Percentiles rank a stretch among this genome's conserved stretches.
phyloP scores from a whole-genome alignment of 1,140 invertebrate genomes.

The Dermatophagoides farinae region DNA sequence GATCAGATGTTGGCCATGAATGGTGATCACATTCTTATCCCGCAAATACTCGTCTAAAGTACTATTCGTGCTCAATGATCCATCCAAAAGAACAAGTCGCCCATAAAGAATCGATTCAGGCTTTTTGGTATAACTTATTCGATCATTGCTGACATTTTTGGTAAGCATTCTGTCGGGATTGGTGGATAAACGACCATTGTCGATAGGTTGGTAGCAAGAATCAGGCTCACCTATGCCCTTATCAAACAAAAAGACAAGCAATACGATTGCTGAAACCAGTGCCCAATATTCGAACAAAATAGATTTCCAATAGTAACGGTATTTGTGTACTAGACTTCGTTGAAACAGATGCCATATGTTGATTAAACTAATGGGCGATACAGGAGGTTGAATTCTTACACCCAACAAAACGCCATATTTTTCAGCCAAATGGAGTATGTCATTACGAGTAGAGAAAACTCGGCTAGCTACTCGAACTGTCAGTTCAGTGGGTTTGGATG shows the following conservation, averaged over 20 bases:
- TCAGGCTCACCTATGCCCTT: background rate
- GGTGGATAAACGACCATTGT: background rate
- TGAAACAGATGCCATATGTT: background rate
- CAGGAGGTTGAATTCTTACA: background rate
- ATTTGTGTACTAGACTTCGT: background rate
- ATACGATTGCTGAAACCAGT: background rate
- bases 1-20: constrained; percentile 2
- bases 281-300: background rate
- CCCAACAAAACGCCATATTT: background rate
- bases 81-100: background rate
- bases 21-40: background rate
- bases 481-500: background rate
- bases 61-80: background rate
- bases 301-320: background rate
- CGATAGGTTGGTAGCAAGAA: background rate
- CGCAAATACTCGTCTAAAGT: background rate
- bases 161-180: background rate
- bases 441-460: background rate
- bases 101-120: too few relatives aligned
- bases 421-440: background rate
- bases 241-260: background rate
- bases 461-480: background rate
- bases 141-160: background rate
- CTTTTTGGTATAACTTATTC: too few relatives aligned
- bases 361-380: background rate